Base-by-base conservation (phyloP, 2,113 vertebrate genomes). In the Dipodomys ordii region DNA sequence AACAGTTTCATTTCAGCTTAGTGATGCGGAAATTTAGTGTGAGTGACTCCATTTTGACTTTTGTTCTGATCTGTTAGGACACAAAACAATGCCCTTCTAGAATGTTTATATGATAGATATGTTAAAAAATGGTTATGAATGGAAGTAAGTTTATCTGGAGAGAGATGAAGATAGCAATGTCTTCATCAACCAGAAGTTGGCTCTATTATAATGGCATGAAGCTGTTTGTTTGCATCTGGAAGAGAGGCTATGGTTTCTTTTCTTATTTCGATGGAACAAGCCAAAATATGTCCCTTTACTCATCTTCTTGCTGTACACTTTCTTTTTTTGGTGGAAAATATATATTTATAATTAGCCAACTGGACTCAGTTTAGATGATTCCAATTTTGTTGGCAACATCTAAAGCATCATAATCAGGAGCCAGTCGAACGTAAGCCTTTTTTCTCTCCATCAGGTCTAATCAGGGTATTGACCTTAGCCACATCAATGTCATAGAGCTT, bases 101-200 rank as follows among this genome's bases (percentile, higher is more conserved):
- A 35, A 35, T 35, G 49, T 49, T 69, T 79, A 78, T 46, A 65
- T 67, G 15, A 71, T 6, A 71, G 8, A 39, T 93, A 7, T 95
- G 83, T 96, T 95, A 92, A 35, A 39, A 72, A 72, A 84, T 92
- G 84, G 68, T 95, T 88, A 85, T 83, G 11, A 22, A 11, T 30
- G 71, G 83, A 91, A 81, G 32, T 39, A 7, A 85, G 23, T 94
- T 28, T 94, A 13, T 88, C 27, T 9, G 57, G 30, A 93, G 27
- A 77, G 35, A 77, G 32, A 87, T 30, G 13, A 83, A 30, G 6
- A 28, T 53, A 67, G 30, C 13, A 81, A 44, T 67, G 28, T 65
- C 30, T 93, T 85, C 23, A 82, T 73, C 32, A 86, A 78, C 8
- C 1, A 39, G 23, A 88, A 85, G 15, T 71, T 71, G 76, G 81